Evolutionary conservation across 2,888 invertebrate species (phyloP), one percentile per base, ranked within the genome.

Genomic region (Polia nebulosa): DNA sequence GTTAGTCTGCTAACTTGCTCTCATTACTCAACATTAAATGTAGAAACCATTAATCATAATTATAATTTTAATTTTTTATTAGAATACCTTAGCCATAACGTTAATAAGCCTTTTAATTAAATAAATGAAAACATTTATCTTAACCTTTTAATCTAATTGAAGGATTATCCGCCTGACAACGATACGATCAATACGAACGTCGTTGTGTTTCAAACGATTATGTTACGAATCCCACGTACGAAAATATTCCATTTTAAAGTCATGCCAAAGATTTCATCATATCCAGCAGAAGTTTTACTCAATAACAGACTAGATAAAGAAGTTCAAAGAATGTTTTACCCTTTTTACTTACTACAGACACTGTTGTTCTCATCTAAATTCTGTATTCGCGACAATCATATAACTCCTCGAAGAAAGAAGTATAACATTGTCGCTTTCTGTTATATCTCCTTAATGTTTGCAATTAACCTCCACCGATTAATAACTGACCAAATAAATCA

Each of bases 301-400:
- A 44, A 69, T 36, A 76, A 73, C 47, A 9, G 25, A 5, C 27
- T 79, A 1, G 64, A 72, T 11, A 39, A 64, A 36, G 51, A 65
- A 11, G 32, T 70, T 4, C 67, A 73, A 57, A 41, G 25, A 20
- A 22, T 70, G 25, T 51, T 78, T 27, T 60, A n/a, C 22, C 76
- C 79, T n/a, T 44, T 80, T 22, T 68, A 66, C 17, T 47, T 76
- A 9, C 17, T 67, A n/a, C 58, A 58, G 11, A 57, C 47, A 25
- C 17, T 73, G 7, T 27, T 59, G 8, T 56, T 69, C 3, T 58
- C 55, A n/a, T 44, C 71, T 15, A 73, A 73, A 49, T 76, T 76
- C 27, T 32, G 9, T 32, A 69, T 80, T 20, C 51, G 25, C 34
- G 55, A 73, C 8, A 62, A 49, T 44, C 32, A 39, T 51, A 59